phyloP scores from a whole-genome alignment of 2,888 invertebrate species.

The Drosophila ustulata region DNA sequence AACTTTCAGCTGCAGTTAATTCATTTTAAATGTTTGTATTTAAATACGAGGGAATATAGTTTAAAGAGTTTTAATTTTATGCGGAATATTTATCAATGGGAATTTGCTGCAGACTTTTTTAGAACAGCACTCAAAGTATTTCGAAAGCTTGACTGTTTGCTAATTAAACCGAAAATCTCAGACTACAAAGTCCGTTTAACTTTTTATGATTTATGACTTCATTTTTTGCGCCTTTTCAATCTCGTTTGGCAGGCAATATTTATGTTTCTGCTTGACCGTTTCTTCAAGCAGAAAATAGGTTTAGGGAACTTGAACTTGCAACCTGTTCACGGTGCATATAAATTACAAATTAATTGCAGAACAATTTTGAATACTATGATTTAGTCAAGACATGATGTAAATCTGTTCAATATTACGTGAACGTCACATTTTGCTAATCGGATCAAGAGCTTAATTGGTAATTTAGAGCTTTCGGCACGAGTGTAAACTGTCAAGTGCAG shows the following conservation, averaged over 20 bases:
- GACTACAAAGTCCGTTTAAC: neutral
- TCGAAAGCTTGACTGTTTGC: neutral
- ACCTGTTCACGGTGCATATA: neutral
- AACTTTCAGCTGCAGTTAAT: neutral
- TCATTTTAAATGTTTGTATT: neutral
- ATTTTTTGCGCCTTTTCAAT: neutral
- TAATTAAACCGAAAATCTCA: neutral
- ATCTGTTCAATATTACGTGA: neutral
- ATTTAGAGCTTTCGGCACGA: constrained; percentile 12
- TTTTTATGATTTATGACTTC: neutral
- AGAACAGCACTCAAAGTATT: neutral
- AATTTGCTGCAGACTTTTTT: neutral
- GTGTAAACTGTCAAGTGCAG: constrained; percentile 14
- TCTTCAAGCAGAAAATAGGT: neutral
- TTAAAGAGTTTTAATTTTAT: neutral
- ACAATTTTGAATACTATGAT: neutral
- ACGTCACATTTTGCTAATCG: neutral
- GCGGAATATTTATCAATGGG: neutral
- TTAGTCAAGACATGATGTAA: neutral
- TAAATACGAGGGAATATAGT: neutral
- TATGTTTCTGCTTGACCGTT: neutral
- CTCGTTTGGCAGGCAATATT: neutral
- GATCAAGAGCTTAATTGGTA: constrained; percentile 1
- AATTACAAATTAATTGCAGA: neutral
- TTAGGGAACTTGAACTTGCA: neutral